A percentile compares a stretch with the other conserved stretches of the same genome.
Evolutionary conservation across 1,140 invertebrate genomes (phyloP).

Genomic region (Drosophila santomea): DNA sequence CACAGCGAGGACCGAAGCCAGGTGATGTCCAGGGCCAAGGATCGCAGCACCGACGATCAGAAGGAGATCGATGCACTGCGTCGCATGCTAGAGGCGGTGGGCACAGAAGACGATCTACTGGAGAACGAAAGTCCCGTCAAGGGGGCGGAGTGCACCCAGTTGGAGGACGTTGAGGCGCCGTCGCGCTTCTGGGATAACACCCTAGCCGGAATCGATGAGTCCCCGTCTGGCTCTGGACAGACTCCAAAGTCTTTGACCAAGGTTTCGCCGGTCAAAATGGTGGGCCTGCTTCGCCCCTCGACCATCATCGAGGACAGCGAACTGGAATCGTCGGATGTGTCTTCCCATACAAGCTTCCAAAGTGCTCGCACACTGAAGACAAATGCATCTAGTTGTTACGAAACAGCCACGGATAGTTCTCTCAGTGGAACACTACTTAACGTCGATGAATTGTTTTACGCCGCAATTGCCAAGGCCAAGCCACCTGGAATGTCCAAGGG

Average conservation of each 20-base stretch:
- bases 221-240: background rate
- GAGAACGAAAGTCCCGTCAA: conserved; percentile 63
- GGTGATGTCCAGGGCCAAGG: conserved; percentile 60
- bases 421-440: conserved; percentile 43
- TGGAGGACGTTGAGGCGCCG: conserved; percentile 77
- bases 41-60: conserved; percentile 36
- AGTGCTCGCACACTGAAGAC: conserved; percentile 56
- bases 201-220: conserved; percentile 9
- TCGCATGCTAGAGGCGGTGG: conserved; percentile 56
- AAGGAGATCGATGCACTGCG: conserved; percentile 58
- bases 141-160: conserved; percentile 69
- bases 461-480: conserved; percentile 63
- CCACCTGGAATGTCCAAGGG: conserved; percentile 43
- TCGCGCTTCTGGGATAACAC: conserved; percentile 74
- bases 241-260: conserved; percentile 8
- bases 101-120: conserved; percentile 46
- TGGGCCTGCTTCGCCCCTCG: conserved; percentile 74
- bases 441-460: conserved; percentile 70
- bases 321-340: conserved; percentile 58
- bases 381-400: conserved; percentile 68
- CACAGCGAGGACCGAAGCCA: conserved; percentile 63
- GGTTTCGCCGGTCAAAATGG: conserved; percentile 78
- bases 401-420: conserved; percentile 70
- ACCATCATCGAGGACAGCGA: conserved; percentile 76
- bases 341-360: conserved; percentile 57